Conservation (phyloP, 2,113 vertebrate species). For the Zeus faber region DNA sequence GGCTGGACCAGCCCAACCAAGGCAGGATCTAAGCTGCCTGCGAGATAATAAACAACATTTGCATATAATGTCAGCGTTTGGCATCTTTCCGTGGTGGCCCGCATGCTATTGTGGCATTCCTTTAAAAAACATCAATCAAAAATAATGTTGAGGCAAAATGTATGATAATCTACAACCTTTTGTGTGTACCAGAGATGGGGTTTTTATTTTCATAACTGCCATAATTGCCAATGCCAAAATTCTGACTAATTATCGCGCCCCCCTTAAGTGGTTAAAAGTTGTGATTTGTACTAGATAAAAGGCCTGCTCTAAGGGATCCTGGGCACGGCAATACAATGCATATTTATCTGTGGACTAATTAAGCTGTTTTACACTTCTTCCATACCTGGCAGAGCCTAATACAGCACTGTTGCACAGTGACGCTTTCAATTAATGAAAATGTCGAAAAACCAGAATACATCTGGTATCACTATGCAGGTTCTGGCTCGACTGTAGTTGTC, state of each 20-base stretch:
- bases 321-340: slow-evolving; percentile 55
- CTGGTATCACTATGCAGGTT: slow-evolving; percentile 51
- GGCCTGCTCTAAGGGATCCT: slow-evolving; percentile 47
- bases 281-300: slow-evolving; percentile 67
- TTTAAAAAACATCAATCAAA: slow-evolving; percentile 56
- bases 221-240: slow-evolving; percentile 52
- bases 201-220: slow-evolving; percentile 33
- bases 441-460: slow-evolving; percentile 63
- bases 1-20: slow-evolving; percentile 65
- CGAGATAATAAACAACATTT: slow-evolving; percentile 77
- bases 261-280: slow-evolving; percentile 63
- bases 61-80: slow-evolving; percentile 75
- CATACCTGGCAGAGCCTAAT: slow-evolving; percentile 75
- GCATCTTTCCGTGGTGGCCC: slow-evolving; percentile 52
- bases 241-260: slow-evolving; percentile 63
- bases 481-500: slow-evolving; percentile 68
- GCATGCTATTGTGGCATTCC: slow-evolving; percentile 38
- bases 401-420: slow-evolving; percentile 64
- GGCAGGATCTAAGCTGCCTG: slow-evolving; percentile 70
- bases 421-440: slow-evolving; percentile 73
- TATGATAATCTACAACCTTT: slow-evolving; percentile 49
- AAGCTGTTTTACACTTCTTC: slow-evolving; percentile 72
- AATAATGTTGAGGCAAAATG: slow-evolving; percentile 38
- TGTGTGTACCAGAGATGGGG: slow-evolving; percentile 34
- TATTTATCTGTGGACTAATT: slow-evolving; percentile 71